Base-by-base conservation (phyloP, 2,113 vertebrate species). In the Siphamia tubifer region DNA sequence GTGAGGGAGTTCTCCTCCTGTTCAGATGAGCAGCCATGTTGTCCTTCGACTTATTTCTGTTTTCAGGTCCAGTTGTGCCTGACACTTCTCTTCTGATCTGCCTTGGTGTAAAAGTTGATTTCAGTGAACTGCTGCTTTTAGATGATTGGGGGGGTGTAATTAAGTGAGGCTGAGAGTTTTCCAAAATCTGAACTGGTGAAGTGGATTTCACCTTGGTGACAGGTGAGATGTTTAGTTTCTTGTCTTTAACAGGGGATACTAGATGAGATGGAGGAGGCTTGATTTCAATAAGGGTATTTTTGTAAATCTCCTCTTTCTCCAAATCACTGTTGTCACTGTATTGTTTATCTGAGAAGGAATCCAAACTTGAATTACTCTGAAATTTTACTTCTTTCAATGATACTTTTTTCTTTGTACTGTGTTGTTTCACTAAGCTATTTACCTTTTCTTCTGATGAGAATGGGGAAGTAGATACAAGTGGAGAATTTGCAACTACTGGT, bases 1-100 rank as follows among this genome's bases (percentile, higher is more conserved):
- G 81, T 68, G 89, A 89, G 3, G 85, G 86, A 19, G 81, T 85
- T 31, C 71, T 77, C 32, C 83, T 79, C 45, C 82, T 84, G 71
- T 77, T 56, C 34, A 20, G 51, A 56, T 43, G 51, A 20, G 79
- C 66, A 23, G 85, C 79, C 83, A 85, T 87, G 36, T 73, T 69
- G 36, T 69, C 84, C 36, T 44, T 47, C 20, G 61, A 43, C 17
- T 34, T 80, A 52, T 75, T 58, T 57, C 16, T 77, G 55, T 48
- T 76, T 70, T 79, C 74, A 36, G 31, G 19, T 53, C 38, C 52
- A 24, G 79, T 13, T 48, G 68, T 77, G 40, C 42, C 45, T 53
- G 76, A 31, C 23, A 28, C 27, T 25, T 82, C 55, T 69, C 43
- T 52, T 52, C 56, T 74, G 0, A 27, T 15, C 1, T 12, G 63